Evolutionary conservation across 2,888 invertebrate species (phyloP).

Genomic region (Amorpha juglandis): DNA sequence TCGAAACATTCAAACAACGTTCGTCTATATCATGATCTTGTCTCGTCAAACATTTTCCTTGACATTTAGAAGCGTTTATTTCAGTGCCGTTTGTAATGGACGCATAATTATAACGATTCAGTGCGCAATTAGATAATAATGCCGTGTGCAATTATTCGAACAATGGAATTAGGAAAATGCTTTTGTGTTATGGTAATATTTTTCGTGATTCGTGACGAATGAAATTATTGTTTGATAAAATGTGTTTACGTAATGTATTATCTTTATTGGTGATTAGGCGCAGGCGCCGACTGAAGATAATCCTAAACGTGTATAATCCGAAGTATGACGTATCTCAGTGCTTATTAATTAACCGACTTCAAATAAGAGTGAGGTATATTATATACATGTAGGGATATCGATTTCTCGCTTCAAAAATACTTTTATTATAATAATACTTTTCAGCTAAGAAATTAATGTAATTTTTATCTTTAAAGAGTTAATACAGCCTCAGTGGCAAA

Average conservation of each 20-base stretch:
- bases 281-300: conserved; percentile 3
- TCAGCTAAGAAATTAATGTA: too few relatives aligned
- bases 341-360: background rate
- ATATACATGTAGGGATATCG: too few relatives aligned
- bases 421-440: too few relatives aligned
- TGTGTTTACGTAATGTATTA: background rate
- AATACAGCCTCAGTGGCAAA: too few relatives aligned
- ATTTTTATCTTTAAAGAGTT: too few relatives aligned
- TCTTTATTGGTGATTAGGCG: conserved; percentile 16
- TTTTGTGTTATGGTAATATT: conserved; percentile 21
- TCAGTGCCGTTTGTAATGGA: background rate
- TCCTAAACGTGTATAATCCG: conserved; percentile 5
- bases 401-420: too few relatives aligned
- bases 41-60: background rate
- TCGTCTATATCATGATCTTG: background rate
- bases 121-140: conserved; percentile 23
- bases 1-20: too few relatives aligned
- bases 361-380: too few relatives aligned
- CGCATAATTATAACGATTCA: conserved; percentile 14
- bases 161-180: conserved; percentile 29
- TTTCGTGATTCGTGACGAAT: conserved; percentile 10
- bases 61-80: background rate
- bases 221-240: background rate
- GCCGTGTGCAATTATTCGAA: conserved; percentile 16
- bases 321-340: background rate